Base-by-base conservation (phyloP, 2,797 vertebrate species). In the Pseudomugil tenellus region DNA sequence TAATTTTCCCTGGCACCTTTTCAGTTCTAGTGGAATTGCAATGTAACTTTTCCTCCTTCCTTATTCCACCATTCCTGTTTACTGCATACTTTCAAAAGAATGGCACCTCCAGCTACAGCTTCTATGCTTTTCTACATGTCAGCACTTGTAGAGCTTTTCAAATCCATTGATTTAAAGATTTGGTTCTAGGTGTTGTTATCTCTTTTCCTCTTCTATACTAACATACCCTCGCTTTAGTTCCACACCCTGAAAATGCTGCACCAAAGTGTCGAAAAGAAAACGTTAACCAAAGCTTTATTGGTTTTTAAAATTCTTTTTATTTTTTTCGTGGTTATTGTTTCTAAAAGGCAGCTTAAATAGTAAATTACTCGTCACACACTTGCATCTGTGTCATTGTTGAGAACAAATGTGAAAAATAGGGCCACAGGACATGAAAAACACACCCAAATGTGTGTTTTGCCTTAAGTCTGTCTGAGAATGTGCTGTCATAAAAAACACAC, bases 121-220 rank as follows among this genome's bases (percentile, higher is more conserved):
- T 76, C 78, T 65, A 34, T 46, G 17, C 48, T 53, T 59, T 58
- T 67, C 2, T 31, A 31, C 3, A 31, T 48, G 53, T 53, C 51
- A 54, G 66, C 58, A 69, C 71, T 60, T 43, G 17, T 71, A 63
- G 72, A 79, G 63, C 72, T 57, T 77, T 84, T 81, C 58, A 80
- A 84, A 35, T 70, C 63, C 74, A 74, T 71, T 88, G 82, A 88
- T 83, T 87, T 72, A 60, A 81, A 81, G 62, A 46, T 62, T 75
- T 23, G 43, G 61, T 56, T 77, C 60, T 72, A 79, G 78, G 80
- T 83, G 77, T 55, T 58, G 32, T 54, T 48, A 69, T 54, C 64
- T 10, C 46, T 51, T 13, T 1, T 3, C 37, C 25, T 25, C 12
- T 28, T 16, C n/a, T 23, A 10, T 4, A 2, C 49, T 23, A 31